Base-by-base conservation (phyloP, 2,888 invertebrate species). In the Drosophila picticornis region DNA sequence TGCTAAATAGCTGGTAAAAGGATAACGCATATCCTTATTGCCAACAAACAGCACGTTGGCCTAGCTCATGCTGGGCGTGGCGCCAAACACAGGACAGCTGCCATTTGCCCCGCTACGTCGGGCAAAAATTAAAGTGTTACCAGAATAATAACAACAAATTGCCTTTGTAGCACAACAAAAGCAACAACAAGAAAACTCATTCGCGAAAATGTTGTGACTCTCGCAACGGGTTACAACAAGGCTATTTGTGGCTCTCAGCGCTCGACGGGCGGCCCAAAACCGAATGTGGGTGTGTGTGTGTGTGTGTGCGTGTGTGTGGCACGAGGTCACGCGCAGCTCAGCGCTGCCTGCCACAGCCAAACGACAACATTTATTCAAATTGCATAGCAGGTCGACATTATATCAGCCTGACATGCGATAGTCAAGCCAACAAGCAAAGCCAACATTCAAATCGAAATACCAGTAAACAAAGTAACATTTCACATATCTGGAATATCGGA, bases 1-100 rank as follows among this genome's bases (percentile, higher is more conserved):
- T 90, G 86, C 90, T 90, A 90, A 90, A 90, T 82, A 86, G 88
- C 87, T 87, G 87, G 87, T 86, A 90, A 89, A 90, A 83, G 90
- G 89, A 88, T 83, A 90, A 90, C 77, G 88, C 75, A 83, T 78
- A 86, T 90, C 88, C 90, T 77, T 76, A 87, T 76, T 89, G 84
- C 84, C 79, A 68, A 67, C 72, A 67, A 81, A 74, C 72, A 61
- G 62, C 58, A 76, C 80, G 75, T 79, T 74, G 46, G 68, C 57
- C 75, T 75, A 75, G 76, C 72, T 67, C 70, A 46, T 77, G 78
- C 78, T 81, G 77, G 52, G 76, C 72, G 63, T 67, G 72, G 63
- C 62, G n/a, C 32, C 22, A 25, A 52, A 69, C 65, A 27, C 48
- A 50, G 60, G 61, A 40, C 62, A 50, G 46, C 66, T 69, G 70